Base-by-base conservation (phyloP, 1,140 invertebrate species). In the Calliphora vicina region DNA sequence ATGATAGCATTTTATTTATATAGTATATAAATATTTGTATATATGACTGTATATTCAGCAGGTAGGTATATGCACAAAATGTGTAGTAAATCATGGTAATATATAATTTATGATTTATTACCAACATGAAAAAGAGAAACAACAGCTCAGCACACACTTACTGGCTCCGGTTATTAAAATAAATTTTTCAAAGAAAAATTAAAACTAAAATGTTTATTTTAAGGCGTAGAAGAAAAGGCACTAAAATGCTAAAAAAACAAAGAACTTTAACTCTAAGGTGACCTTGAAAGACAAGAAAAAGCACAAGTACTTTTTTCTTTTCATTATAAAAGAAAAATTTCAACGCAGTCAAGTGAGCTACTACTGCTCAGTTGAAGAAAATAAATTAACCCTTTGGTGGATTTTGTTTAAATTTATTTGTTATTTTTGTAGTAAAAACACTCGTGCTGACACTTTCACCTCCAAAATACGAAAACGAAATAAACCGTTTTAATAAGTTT, bases 21-120 rank as follows among this genome's bases (percentile, higher is more conserved):
- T n/a, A 5, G 15, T 57, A 57, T 2, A 57, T 6, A n/a, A 57
- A 17, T n/a, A 57, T 57, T 17, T n/a, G 2, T 57, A 57, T 13
- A 57, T 17, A 57, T 3, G 15, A 15, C 5, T 5, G 10, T 35
- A 10, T 35, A 35, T 35, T 5, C 35, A 35, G 1, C 35, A 35
- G 35, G 0, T 35, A 35, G 6, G 10, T 35, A 35, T 2, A 5
- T 35, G 1, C 6, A 35, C 35, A 57, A n/a, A 57, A 57, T 17
- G 5, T 6, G 50, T n/a, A 57, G n/a, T 57, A 67, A 25, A 20
- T 67, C 20, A 67, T 67, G 20, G 20, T 12, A 67, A 67, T n/a
- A 67, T 25, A 67, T 67, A 67, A 23, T 67, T 67, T 67, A 67
- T 67, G 61, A 67, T 67, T 67, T 67, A 67, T 67, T 67, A 67